Percentiles rank a stretch among this genome's conserved stretches.
phyloP scores from a whole-genome alignment of 2,113 vertebrate genomes.

The Passer domesticus region DNA sequence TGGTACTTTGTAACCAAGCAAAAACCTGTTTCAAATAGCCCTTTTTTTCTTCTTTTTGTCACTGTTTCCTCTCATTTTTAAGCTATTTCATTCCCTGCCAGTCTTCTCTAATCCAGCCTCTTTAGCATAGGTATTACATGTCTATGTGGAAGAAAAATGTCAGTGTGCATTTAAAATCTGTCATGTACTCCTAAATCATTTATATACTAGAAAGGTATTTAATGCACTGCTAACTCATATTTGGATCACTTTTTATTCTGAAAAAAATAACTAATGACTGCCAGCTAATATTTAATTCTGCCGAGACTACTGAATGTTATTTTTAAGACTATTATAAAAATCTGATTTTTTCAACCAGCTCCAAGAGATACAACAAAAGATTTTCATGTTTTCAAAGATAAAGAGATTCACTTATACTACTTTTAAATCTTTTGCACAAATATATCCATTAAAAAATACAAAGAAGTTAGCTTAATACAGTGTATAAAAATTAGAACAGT shows the following conservation, averaged over 20 bases:
- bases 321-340: not conserved
- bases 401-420: not conserved
- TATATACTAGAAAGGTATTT: constrained; percentile 49
- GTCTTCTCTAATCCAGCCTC: not conserved
- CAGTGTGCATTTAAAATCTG: constrained; percentile 40
- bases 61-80: not conserved
- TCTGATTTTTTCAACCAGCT: not conserved
- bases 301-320: not conserved
- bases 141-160: not conserved
- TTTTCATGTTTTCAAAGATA: not conserved
- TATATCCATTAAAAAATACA: not conserved
- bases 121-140: not conserved
- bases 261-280: constrained; percentile 36
- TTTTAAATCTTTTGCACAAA: not conserved
- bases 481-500: not conserved
- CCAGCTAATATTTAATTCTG: constrained; percentile 22
- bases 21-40: not conserved
- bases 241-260: constrained; percentile 1
- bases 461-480: not conserved
- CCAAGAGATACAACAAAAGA: not conserved
- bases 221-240: constrained; percentile 48
- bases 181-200: constrained; percentile 44
- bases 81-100: not conserved
- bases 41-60: not conserved
- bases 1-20: not conserved